Percentiles rank a stretch among this genome's conserved stretches.
These are phyloP conservation scores for Silurus asotus DNA, from an alignment of 2,113 vertebrate genomes.

Conservation along the genomic window DNA sequence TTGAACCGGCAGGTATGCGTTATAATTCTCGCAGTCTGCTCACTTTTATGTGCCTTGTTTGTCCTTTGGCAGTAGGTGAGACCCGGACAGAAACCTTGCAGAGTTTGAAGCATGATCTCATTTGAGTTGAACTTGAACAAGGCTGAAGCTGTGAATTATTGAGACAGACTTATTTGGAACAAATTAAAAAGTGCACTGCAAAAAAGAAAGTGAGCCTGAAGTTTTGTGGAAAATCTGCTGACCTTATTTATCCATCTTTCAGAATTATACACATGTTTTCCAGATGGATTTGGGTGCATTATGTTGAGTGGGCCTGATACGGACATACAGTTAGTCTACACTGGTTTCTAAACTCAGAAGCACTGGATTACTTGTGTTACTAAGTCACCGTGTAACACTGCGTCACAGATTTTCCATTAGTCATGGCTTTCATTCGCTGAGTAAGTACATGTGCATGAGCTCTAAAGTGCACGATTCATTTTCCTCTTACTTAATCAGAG, in stretches of 20 bases:
- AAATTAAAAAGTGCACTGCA: not conserved
- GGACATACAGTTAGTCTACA: not conserved
- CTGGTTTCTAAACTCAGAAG: not conserved
- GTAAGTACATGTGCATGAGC: not conserved
- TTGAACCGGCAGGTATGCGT: not conserved
- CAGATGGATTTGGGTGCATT: not conserved
- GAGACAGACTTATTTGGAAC: not conserved
- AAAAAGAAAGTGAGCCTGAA: not conserved
- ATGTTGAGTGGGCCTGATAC: not conserved
- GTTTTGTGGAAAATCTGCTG: not conserved
- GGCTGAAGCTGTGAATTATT: not conserved
- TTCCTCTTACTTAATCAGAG: not conserved
- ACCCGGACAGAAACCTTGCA: not conserved
- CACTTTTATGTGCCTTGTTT: not conserved
- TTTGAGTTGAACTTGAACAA: not conserved
- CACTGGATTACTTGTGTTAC: not conserved
- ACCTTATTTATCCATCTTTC: not conserved
- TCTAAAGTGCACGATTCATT: not conserved
- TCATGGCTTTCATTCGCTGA: conserved; percentile 5
- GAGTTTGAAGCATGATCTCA: not conserved
- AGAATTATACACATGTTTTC: not conserved
- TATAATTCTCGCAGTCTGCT: not conserved
- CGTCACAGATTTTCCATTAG: not conserved
- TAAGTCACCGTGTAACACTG: not conserved
- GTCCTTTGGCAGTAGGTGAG: not conserved